phyloP scores from a whole-genome alignment of 2,113 vertebrate genomes.

The Symphodus melops region DNA sequence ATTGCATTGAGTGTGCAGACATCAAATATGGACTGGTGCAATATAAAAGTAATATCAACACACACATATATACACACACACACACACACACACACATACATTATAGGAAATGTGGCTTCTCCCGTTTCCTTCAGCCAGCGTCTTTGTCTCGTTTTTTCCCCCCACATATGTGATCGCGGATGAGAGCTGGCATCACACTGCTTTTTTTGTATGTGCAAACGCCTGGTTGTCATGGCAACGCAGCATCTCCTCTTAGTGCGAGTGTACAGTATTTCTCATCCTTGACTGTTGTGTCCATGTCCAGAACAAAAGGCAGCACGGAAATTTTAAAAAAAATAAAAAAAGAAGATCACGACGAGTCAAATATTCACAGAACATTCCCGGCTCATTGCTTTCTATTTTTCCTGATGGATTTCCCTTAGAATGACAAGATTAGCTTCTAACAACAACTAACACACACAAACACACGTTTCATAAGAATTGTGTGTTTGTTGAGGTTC shows the following conservation, averaged over 20 bases:
- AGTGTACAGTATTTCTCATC: constrained; percentile 30
- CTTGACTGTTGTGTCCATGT: constrained; percentile 35
- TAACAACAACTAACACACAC: constrained; percentile 18
- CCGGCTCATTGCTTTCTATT: constrained; percentile 9
- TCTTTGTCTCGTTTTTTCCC: constrained; percentile 6
- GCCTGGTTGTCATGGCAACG: constrained; percentile 70
- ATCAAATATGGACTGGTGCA: constrained; percentile 7
- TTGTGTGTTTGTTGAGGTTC: constrained; percentile 34
- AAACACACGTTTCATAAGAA: constrained; percentile 14
- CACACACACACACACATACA: background rate
- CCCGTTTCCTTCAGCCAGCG: constrained; percentile 1
- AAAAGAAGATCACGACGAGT: constrained; percentile 16
- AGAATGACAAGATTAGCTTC: constrained; percentile 51
- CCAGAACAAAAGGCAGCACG: constrained; percentile 55
- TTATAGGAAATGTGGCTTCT: background rate
- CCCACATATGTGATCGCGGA: constrained; percentile 58
- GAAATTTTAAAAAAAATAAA: background rate
- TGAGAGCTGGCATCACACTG: constrained; percentile 58
- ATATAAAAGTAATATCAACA: constrained; percentile 22
- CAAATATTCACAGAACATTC: background rate
- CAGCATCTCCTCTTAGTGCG: constrained; percentile 4
- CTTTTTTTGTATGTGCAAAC: constrained; percentile 41
- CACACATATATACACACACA: background rate
- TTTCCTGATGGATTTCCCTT: constrained; percentile 40
- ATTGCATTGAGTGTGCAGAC: constrained; percentile 29